Evolutionary conservation across 2,113 vertebrate genomes (phyloP), one percentile per base, ranked within the genome.

Genomic region (Cryptomyrus ogoouensis): DNA sequence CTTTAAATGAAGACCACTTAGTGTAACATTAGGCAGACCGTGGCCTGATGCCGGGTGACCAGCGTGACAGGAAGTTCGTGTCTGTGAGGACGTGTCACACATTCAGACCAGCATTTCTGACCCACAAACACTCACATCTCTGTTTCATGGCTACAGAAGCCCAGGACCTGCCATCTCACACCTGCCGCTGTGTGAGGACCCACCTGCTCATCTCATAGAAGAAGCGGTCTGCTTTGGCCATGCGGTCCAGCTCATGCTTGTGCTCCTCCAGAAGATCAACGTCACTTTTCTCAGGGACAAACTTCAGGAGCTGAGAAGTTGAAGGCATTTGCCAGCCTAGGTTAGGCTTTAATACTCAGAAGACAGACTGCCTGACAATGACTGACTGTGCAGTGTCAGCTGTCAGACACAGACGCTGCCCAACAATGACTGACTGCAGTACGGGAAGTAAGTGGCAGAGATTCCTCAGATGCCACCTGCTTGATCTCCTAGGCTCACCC

Each of bases 161-260:
- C 31, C 31, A 39, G 1, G 70, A 31, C 27, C 31, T 15, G 27
- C 66, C 27, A 74, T 74, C 12, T 15, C 12, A 74, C n/a, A 13
- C 15, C 70, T 19, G 17, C 35, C 3, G 4, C 31, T 39, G 4
- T 8, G 42, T 47, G 44, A 47, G 8, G 15, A 53, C 90, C 91
- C 87, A 99, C 99, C 98, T 97, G 97, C 99, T 99, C 99, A 99
- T 99, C 94, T 99, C 98, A 0, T 98, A 99, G 92, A 99, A 96
- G 94, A 99, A 99, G 49, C 98, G 95, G 91, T 99, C 99, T 0
- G 99, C 97, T 94, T 98, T 99, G 88, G 99, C 99, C 99, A 99
- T 99, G 39, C 98, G 97, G 91, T 99, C 98, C 84, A 99, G 94
- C 91, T 99, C 98, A 0, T 99, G 98, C 90, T 98, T 99, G 87